phyloP scores from a whole-genome alignment of 1,140 invertebrate species.

The Luehdorfia chinensis region DNA sequence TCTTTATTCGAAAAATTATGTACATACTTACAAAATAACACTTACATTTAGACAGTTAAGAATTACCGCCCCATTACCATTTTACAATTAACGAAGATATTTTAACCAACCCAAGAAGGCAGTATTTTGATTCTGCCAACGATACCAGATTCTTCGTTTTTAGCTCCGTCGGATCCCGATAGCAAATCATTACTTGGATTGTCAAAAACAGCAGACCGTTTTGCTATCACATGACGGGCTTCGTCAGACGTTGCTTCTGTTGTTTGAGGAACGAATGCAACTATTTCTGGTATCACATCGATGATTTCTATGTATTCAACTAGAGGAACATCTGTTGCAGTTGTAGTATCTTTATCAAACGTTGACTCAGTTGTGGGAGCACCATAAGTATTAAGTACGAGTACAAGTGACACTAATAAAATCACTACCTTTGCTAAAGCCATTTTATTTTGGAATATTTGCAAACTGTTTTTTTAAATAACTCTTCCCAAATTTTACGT shows the following conservation, averaged over 20 bases:
- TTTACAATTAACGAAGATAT: no score
- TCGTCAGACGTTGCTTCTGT: constrained; percentile 26
- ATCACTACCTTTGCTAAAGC: constrained; percentile 32
- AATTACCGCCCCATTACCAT: no score
- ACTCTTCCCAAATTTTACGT: constrained; percentile 17
- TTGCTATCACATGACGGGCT: constrained; percentile 39
- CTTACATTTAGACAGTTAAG: no score
- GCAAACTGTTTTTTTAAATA: not conserved
- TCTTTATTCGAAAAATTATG: no score
- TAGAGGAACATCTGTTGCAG: constrained; percentile 23
- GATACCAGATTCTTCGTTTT: constrained; percentile 38
- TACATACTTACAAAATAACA: no score
- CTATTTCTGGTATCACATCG: constrained; percentile 26
- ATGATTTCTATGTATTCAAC: constrained; percentile 38
- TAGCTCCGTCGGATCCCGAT: constrained; percentile 39
- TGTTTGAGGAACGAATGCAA: not conserved
- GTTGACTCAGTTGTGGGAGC: constrained; percentile 18
- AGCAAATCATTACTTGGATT: constrained; percentile 49
- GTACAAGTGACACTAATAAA: constrained; percentile 33
- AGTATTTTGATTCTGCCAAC: constrained; percentile 60
- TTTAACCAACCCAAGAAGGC: constrained; percentile 51
- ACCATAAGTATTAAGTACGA: constrained; percentile 15
- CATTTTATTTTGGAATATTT: constrained; percentile 41
- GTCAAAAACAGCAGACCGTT: constrained; percentile 46
- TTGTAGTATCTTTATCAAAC: constrained; percentile 32